Evolutionary conservation across 2,113 vertebrate species (phyloP).

Genomic region (Oenanthe oenanthe): DNA sequence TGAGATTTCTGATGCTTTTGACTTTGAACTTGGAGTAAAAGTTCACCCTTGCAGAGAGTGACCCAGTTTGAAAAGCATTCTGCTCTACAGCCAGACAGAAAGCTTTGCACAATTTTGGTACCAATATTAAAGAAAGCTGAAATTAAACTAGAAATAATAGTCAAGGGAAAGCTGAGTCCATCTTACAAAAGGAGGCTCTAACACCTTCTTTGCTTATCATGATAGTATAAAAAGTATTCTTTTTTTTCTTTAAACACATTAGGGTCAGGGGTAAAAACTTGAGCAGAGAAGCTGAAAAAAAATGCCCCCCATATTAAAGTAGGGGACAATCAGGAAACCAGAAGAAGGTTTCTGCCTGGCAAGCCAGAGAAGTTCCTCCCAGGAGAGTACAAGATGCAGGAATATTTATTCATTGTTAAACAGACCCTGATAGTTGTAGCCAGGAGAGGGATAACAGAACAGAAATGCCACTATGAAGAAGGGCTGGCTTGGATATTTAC

Average conservation of each 20-base stretch:
- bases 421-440: background rate
- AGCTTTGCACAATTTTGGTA: background rate
- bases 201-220: background rate
- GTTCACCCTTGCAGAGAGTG: background rate
- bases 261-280: background rate
- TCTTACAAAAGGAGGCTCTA: background rate
- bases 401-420: background rate
- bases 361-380: background rate
- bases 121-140: background rate
- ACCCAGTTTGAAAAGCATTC: background rate
- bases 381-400: background rate
- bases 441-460: background rate
- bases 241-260: background rate
- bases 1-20: background rate
- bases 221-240: background rate
- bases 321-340: background rate
- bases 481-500: background rate
- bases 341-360: background rate
- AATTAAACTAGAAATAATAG: background rate
- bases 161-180: background rate
- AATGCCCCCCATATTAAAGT: background rate
- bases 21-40: conserved; percentile 18
- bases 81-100: background rate
- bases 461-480: background rate
- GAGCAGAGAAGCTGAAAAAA: background rate